Evolutionary conservation across 2,797 vertebrate species (phyloP).

Genomic region (Nasua narica): DNA sequence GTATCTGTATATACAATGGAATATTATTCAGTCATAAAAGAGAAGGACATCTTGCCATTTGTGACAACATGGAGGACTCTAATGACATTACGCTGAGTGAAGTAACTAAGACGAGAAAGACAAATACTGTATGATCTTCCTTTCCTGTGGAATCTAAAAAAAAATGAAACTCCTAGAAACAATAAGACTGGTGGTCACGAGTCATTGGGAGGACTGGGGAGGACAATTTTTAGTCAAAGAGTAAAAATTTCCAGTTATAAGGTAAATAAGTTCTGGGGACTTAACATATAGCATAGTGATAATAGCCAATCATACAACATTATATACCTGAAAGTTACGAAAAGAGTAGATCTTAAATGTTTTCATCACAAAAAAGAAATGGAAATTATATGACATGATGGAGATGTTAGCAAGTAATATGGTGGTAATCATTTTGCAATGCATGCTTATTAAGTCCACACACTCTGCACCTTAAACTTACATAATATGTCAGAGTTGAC

Average conservation of each 20-base stretch:
- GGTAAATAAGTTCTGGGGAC: neutral
- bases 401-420: neutral
- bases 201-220: accelerated
- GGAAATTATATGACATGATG: neutral
- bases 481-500: neutral
- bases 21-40: neutral
- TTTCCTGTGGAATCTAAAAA: neutral
- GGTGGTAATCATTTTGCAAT: neutral
- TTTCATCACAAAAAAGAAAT: neutral
- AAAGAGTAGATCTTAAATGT: neutral
- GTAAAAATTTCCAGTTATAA: neutral
- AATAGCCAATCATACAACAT: neutral
- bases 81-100: neutral
- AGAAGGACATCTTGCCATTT: neutral
- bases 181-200: neutral
- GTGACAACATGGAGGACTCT: neutral
- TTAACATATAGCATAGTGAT: neutral
- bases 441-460: neutral
- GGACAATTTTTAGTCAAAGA: neutral
- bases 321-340: neutral
- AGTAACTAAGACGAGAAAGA: neutral
- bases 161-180: neutral
- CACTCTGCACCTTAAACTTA: neutral
- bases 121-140: neutral
- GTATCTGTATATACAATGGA: neutral